Evolutionary conservation across 2,797 vertebrate genomes (phyloP).

Genomic region (Avahi laniger): DNA sequence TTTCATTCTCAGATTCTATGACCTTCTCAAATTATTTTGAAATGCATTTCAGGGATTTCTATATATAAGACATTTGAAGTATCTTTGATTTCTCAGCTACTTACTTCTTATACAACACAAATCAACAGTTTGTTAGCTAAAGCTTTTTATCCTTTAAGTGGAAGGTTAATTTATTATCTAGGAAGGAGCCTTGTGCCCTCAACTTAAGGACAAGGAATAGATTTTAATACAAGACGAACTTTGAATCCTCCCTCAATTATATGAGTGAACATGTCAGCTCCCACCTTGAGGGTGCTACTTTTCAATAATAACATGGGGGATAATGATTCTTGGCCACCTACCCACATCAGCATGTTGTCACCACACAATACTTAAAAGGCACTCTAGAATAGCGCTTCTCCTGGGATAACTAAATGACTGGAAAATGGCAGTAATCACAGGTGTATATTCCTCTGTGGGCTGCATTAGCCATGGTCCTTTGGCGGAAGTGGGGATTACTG

Average conservation of each 20-base stretch:
- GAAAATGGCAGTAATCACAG: constrained; percentile 61
- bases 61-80: neutral
- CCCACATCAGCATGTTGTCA: constrained; percentile 54
- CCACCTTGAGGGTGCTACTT: constrained; percentile 14
- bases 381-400: constrained; percentile 39
- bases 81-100: neutral
- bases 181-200: neutral
- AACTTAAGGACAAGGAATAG: neutral
- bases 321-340: constrained; percentile 57
- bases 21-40: neutral
- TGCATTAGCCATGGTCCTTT: constrained; percentile 30
- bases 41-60: neutral
- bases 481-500: constrained; percentile 59
- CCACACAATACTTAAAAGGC: constrained; percentile 32
- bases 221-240: neutral
- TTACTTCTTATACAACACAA: neutral
- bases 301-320: neutral
- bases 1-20: neutral
- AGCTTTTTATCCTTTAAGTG: neutral
- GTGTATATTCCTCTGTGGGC: neutral
- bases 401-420: neutral
- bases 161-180: neutral
- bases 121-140: neutral
- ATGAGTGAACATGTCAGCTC: neutral
- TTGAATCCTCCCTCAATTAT: neutral